Base-by-base conservation (phyloP, 2,113 vertebrate species). In the Oryzias javanicus region DNA sequence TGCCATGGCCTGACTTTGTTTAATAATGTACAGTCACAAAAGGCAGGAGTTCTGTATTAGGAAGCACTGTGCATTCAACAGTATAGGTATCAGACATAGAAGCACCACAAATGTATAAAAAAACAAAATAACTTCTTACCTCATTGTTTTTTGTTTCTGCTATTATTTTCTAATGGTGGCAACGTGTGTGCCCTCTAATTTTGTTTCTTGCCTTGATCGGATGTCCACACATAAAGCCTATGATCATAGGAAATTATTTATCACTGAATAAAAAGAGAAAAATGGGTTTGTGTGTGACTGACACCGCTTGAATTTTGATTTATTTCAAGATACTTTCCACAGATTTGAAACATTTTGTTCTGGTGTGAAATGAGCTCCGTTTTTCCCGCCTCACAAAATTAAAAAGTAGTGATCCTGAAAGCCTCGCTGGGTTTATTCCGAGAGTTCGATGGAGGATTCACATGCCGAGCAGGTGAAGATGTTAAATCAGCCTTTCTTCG, bases 61-160 rank as follows among this genome's bases (percentile, higher is more conserved):
- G 81, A 89, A 87, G 84, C 86, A 90, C 87, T 88, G 87, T 90
- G 83, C 87, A 64, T 90, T 82, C 72, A 80, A 70, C 83, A 83
- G 83, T 86, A 85, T 86, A 90, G 86, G 79, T 85, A 84, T 88
- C 76, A 86, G 83, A 85, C 81, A 83, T 87, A 81, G 84, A 90
- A 86, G 77, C 88, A 90, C 81, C 80, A 81, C 89, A 86, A 67
- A 88, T 87, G 82, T 90, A 89, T 82, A 83, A 13, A 49, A 84
- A 84, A 60, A 87, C 56, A 91, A 90, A 60, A 87, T 58, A 91
- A 90, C 87, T 90, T 89, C 88, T 91, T 91, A 92, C 91, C 90
- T 91, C 89, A 91, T 87, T 86, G 81, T 90, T 89, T 89, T 88
- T 61, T 80, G 67, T 84, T 85, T 77, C 81, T 79, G 82, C 72